Conservation (phyloP, 2,888 invertebrate species). For the Stenurella melanura region DNA sequence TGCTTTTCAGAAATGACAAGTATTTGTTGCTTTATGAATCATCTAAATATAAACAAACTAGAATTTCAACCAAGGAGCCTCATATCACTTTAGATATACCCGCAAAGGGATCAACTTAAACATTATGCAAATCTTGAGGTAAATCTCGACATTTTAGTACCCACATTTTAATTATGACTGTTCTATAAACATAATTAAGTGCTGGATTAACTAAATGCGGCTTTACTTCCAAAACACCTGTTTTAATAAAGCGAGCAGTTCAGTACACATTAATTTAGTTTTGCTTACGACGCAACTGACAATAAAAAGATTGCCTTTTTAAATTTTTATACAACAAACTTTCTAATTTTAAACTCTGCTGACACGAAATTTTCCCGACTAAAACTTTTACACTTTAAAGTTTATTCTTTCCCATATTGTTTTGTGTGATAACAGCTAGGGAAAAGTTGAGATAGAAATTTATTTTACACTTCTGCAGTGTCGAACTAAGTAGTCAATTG, state of each 20-base stretch:
- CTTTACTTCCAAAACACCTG: conserved; percentile 16
- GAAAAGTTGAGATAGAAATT: neutral
- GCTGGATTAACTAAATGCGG: conserved; percentile 14
- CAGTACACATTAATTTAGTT: conserved; percentile 22
- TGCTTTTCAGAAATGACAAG: no score
- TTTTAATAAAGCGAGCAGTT: conserved; percentile 13
- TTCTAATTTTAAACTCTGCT: neutral
- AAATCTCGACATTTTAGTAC: conserved; percentile 1
- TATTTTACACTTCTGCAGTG: neutral
- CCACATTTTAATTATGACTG: neutral
- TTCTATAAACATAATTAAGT: conserved; percentile 19
- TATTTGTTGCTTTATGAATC: no score
- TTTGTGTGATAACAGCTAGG: conserved; percentile 1
- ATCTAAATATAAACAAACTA: no score
- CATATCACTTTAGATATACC: no score
- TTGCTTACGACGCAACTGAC: neutral
- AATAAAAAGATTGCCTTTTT: conserved; percentile 3
- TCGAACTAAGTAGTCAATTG: no score
- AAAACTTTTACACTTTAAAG: conserved; percentile 3
- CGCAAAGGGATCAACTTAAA: no score
- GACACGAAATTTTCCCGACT: neutral
- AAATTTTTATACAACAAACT: conserved; percentile 7
- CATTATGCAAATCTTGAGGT: no score
- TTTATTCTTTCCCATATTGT: neutral
- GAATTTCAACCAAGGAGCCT: no score